phyloP scores from a whole-genome alignment of 2,888 invertebrate genomes.

The Drosophila pseudotakahashii region DNA sequence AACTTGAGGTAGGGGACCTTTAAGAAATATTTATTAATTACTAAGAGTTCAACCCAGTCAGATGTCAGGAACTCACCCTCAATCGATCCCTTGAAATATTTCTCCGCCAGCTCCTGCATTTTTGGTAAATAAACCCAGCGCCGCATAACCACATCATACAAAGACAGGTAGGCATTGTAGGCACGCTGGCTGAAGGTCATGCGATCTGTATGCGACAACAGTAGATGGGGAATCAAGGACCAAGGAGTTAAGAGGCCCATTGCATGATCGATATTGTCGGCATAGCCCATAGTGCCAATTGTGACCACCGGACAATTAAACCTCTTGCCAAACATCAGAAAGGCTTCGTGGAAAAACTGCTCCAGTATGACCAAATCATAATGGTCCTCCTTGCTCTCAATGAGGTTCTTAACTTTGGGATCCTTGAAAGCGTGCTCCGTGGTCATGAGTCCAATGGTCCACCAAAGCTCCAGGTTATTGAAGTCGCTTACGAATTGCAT shows the following conservation, averaged over 20 bases:
- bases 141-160: slow-evolving; percentile 79
- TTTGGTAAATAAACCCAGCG: slow-evolving; percentile 82
- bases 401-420: slow-evolving; percentile 75
- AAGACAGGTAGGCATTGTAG: slow-evolving; percentile 82
- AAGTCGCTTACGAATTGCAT: slow-evolving; percentile 82
- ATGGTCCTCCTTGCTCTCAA: slow-evolving; percentile 82
- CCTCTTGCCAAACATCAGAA: slow-evolving; percentile 84
- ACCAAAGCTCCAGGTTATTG: slow-evolving; percentile 81
- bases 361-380: slow-evolving; percentile 84
- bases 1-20: slow-evolving; percentile 83
- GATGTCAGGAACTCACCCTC: slow-evolving; percentile 55
- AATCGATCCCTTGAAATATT: slow-evolving; percentile 74
- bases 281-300: slow-evolving; percentile 84
- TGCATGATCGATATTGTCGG: slow-evolving; percentile 83
- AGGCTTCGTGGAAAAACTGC: slow-evolving; percentile 84
- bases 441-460: slow-evolving; percentile 78
- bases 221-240: slow-evolving; percentile 82
- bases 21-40: not conserved
- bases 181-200: slow-evolving; percentile 83
- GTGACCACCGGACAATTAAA: slow-evolving; percentile 84
- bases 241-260: slow-evolving; percentile 84
- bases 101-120: slow-evolving; percentile 82
- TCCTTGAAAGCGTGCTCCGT: slow-evolving; percentile 81
- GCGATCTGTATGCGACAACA: slow-evolving; percentile 81
- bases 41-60: not conserved